Percentiles rank a stretch among this genome's conserved stretches.
Evolutionary conservation across 2,797 vertebrate species (phyloP).

Genomic region (Fratercula arctica): DNA sequence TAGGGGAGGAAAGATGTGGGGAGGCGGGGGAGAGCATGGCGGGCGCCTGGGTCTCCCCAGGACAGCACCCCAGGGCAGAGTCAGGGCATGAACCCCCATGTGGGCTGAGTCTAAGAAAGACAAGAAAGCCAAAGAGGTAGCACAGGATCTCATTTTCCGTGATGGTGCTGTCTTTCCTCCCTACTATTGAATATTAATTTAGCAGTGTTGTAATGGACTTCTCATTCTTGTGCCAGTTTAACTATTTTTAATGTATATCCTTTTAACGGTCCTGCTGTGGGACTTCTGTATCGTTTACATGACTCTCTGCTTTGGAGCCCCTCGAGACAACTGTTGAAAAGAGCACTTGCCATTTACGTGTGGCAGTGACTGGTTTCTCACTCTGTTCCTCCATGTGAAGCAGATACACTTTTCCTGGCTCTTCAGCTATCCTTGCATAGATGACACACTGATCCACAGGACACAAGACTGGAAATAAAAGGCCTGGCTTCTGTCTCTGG

Average conservation of each 20-base stretch:
- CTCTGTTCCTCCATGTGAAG: background rate
- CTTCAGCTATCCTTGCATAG: background rate
- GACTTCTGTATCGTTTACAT: background rate
- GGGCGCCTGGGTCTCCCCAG: background rate
- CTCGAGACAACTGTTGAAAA: background rate
- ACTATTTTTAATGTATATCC: background rate
- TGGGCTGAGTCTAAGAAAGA: background rate
- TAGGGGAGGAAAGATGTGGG: background rate
- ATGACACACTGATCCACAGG: background rate
- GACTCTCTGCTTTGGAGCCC: background rate
- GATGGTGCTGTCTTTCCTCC: background rate
- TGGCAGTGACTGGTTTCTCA: accelerated
- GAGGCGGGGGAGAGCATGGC: background rate
- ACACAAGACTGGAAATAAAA: background rate
- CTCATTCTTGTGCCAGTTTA: background rate
- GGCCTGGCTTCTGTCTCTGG: background rate
- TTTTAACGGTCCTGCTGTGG: background rate
- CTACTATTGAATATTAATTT: background rate
- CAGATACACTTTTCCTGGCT: background rate
- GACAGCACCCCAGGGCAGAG: background rate
- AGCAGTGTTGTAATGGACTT: background rate
- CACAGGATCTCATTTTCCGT: background rate
- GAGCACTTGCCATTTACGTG: background rate
- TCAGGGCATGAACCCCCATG: accelerated
- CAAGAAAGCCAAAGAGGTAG: background rate